Evolutionary conservation across 2,888 invertebrate species (phyloP), one percentile per base, ranked within the genome.

Genomic region (Abscondita cerata): DNA sequence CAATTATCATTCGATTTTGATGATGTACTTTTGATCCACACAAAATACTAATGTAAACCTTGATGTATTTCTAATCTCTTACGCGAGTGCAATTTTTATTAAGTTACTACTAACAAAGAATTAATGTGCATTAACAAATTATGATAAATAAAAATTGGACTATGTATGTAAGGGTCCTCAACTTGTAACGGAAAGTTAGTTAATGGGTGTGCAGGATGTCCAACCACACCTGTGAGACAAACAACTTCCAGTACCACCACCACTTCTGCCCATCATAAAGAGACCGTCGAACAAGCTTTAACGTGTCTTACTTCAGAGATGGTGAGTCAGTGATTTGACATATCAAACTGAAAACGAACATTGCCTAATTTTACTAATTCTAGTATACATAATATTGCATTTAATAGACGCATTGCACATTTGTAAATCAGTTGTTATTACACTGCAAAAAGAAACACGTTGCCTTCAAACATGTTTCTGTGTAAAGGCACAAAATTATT

Each of bases 301-400:
- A 91, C 90, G 81, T 91, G 90, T 81, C 87, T 92, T 75, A 91
- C 92, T 74, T 89, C 89, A 71, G 92, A 92, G 89, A 90, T 92
- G 90, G 91, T 92, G 83, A 90, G 89, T 87, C 74, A 67, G 55
- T 70, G 68, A 65, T 55, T 62, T 56, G 44, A 61, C 52, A 20
- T 61, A 57, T 56, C 52, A 54, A 25, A 4, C 6, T 25, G 25
- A 25, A 25, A 15, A 36, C 18, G n/a, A 41, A 50, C 54, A 54
- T 51, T 60, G 51, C n/a, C 54, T 60, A 60, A 60, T n/a, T 20
- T 25, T 25, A 25, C 6, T 4, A 19, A 19, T 19, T 25, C 12
- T 16, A 9, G 8, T 12, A 19, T 41, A 20, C n/a, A 44, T 41
- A 16, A 31, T 20, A 25, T 41, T 44, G 15, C n/a, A 44, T 44